A percentile compares a stretch with the other conserved stretches of the same genome.
These are phyloP conservation scores for Ricordea florida DNA, from an alignment of 92 coral and sea anemone species.

Conservation along the genomic window DNA sequence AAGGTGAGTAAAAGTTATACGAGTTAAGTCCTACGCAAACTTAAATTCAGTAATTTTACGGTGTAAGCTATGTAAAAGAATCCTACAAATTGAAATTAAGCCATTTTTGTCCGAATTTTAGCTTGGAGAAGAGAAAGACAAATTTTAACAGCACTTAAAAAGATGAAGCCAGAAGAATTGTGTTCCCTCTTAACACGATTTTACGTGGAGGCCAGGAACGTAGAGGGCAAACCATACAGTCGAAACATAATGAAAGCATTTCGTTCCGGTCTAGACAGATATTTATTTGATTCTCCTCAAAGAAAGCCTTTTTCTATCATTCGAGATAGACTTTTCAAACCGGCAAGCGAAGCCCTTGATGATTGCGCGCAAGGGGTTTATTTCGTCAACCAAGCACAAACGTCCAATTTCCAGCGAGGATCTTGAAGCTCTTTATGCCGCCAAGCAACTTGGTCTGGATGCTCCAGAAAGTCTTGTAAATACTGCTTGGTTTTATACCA, in stretches of 20 bases:
- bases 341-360: slow-evolving; percentile 13
- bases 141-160: slow-evolving; percentile 2
- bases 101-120: slow-evolving; percentile 1
- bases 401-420: slow-evolving; percentile 33
- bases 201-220: slow-evolving; percentile 31
- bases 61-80: too few species aligned
- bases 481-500: slow-evolving; percentile 3
- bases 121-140: slow-evolving; percentile 21
- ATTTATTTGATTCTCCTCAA: too few species aligned
- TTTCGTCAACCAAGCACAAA: too few species aligned
- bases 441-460: slow-evolving; percentile 25
- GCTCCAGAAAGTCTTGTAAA: slow-evolving; percentile 32
- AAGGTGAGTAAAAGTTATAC: too few species aligned
- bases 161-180: slow-evolving; percentile 14
- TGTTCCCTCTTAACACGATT: slow-evolving; percentile 2
- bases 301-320: too few species aligned
- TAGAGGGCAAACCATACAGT: slow-evolving; percentile 10
- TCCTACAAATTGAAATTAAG: neutral
- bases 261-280: slow-evolving; percentile 28
- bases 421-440: slow-evolving; percentile 4
- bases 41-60: neutral
- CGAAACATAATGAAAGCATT: slow-evolving; percentile 40
- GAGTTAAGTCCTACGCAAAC: slow-evolving; percentile 2
- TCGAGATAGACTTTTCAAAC: too few species aligned
- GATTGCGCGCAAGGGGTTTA: neutral